A percentile compares a stretch with the other conserved stretches of the same genome.
Conservation (phyloP, 2,888 invertebrate species). For the Zhuqinia jingwanae region DNA sequence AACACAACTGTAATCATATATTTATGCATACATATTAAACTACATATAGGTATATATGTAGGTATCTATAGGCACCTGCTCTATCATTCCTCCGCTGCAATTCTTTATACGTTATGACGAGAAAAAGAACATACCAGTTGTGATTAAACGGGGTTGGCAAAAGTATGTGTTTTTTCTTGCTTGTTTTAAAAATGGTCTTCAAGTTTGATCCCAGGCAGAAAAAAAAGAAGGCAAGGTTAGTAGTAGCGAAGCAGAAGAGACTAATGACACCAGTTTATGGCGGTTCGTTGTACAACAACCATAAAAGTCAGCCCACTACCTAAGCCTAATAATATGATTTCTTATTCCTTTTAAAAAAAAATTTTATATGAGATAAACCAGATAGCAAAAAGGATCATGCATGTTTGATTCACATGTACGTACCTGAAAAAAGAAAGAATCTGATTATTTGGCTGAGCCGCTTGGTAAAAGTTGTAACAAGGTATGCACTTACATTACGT, state of each 20-base stretch:
- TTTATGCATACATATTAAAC: neutral
- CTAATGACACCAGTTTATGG: slow-evolving; percentile 64
- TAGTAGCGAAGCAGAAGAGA: slow-evolving; percentile 31
- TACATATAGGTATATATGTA: too few relatives aligned
- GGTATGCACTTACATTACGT: too few relatives aligned
- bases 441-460: slow-evolving; percentile 3
- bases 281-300: slow-evolving; percentile 42
- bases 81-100: neutral
- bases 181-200: neutral
- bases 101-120: too few relatives aligned
- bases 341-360: neutral
- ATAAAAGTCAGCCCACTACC: slow-evolving; percentile 12
- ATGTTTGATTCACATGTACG: slow-evolving; percentile 39
- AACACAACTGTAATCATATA: neutral
- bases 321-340: neutral
- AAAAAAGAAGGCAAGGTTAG: slow-evolving; percentile 44
- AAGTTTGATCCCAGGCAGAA: neutral
- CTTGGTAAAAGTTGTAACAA: neutral
- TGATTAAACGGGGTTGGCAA: neutral
- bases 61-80: too few relatives aligned
- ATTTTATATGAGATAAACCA: neutral
- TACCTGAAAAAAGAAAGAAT: slow-evolving; percentile 34
- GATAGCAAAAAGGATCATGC: neutral
- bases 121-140: neutral
- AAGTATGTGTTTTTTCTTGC: neutral